phyloP scores from a whole-genome alignment of 2,113 vertebrate genomes.

The Typhlomys cinereus region DNA sequence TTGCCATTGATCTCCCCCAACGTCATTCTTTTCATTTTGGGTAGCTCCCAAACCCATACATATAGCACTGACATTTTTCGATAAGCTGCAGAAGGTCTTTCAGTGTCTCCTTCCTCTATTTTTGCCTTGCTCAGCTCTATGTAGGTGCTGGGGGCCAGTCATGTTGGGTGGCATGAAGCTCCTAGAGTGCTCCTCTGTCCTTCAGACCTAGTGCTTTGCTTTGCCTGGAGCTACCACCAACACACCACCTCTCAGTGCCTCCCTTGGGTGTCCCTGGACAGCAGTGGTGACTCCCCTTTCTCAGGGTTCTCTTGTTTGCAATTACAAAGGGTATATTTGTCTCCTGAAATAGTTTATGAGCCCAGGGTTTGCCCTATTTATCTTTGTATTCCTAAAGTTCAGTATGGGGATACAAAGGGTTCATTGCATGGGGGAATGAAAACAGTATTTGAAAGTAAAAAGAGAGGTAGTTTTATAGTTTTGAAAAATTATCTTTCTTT shows the following conservation, averaged over 20 bases:
- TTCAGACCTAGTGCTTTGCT: neutral
- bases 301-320: neutral
- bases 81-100: neutral
- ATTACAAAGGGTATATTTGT: accelerated
- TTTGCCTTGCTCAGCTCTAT: neutral
- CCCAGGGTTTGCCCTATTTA: neutral
- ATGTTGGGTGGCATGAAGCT: neutral
- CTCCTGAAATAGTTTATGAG: no score
- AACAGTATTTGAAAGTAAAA: neutral
- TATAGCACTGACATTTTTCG: neutral
- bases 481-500: conserved; percentile 8
- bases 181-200: neutral
- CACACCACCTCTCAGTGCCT: neutral
- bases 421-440: neutral
- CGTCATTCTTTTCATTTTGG: neutral
- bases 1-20: neutral
- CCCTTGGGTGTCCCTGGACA: accelerated
- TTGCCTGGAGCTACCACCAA: neutral
- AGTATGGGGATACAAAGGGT: neutral
- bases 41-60: neutral
- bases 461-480: conserved; percentile 29
- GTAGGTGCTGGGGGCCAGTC: neutral
- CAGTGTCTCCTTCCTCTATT: neutral
- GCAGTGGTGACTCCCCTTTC: neutral
- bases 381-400: conserved; percentile 26